Evolutionary conservation across 2,113 vertebrate species (phyloP).

Genomic region (Neodon shergylaensis): DNA sequence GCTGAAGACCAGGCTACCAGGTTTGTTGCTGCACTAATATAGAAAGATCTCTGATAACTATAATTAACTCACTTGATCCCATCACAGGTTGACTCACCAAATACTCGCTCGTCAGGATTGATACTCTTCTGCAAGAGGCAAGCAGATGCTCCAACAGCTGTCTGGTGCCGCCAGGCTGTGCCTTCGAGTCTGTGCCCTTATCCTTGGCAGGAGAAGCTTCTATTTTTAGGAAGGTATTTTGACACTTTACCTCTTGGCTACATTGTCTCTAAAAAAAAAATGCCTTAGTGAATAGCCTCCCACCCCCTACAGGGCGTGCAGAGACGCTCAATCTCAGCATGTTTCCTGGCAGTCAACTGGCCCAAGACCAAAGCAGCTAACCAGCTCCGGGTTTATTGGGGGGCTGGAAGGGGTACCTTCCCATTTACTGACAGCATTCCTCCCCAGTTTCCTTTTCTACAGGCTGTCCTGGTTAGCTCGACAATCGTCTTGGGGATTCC

Average conservation of each 20-base stretch:
- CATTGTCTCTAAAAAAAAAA: not conserved
- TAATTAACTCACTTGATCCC: slow-evolving; percentile 69
- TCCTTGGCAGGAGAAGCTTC: slow-evolving; percentile 35
- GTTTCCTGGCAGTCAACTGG: slow-evolving; percentile 54
- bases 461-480: not conserved
- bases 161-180: slow-evolving; percentile 6
- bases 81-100: slow-evolving; percentile 60
- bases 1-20: slow-evolving; percentile 68
- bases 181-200: not conserved
- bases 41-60: slow-evolving; percentile 68
- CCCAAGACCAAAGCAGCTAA: slow-evolving; percentile 28
- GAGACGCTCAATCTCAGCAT: not conserved
- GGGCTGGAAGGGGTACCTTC: not conserved
- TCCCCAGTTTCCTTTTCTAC: not conserved
- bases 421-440: not conserved
- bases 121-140: slow-evolving; percentile 45
- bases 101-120: slow-evolving; percentile 49
- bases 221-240: slow-evolving; percentile 71
- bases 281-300: not conserved
- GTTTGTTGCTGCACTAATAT: slow-evolving; percentile 55
- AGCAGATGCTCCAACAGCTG: slow-evolving; percentile 59
- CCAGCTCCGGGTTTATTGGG: slow-evolving; percentile 32
- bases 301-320: not conserved
- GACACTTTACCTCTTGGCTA: slow-evolving; percentile 68
- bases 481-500: not conserved